A percentile compares a stretch with the other conserved stretches of the same genome.
phyloP scores from a whole-genome alignment of 2,113 vertebrate genomes.

The Tiliqua scincoides region DNA sequence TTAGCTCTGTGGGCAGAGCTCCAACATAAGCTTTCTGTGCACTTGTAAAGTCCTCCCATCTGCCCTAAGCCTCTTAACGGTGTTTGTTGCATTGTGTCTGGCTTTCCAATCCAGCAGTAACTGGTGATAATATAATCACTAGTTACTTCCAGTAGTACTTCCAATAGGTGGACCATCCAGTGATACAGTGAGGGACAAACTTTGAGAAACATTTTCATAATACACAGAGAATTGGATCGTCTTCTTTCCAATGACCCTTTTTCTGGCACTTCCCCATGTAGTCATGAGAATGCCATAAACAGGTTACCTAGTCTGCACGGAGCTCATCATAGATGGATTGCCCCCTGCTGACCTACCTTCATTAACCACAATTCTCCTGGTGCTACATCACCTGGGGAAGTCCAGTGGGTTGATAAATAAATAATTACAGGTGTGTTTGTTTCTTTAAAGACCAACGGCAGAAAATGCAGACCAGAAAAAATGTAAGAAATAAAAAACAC shows the following conservation, averaged over 20 bases:
- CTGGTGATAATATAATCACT: too few relatives aligned
- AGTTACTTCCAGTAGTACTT: too few relatives aligned
- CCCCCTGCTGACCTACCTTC: constrained; percentile 56
- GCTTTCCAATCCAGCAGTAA: too few relatives aligned
- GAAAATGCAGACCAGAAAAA: constrained; percentile 23
- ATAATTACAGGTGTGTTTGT: constrained; percentile 41
- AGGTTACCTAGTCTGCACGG: not conserved
- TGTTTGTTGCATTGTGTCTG: too few relatives aligned
- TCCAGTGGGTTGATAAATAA: constrained; percentile 54
- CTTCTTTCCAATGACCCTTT: constrained; percentile 11
- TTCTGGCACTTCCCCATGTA: not conserved
- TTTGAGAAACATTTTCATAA: too few relatives aligned
- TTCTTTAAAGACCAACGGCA: constrained; percentile 48
- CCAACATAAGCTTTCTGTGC: too few relatives aligned
- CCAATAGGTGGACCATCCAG: too few relatives aligned
- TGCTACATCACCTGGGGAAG: constrained; percentile 46
- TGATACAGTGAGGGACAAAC: too few relatives aligned
- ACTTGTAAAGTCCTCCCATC: too few relatives aligned
- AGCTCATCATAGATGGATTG: constrained; percentile 20
- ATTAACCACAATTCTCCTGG: constrained; percentile 52
- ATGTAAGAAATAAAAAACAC: constrained; percentile 3
- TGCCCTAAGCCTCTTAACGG: too few relatives aligned
- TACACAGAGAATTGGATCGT: not conserved
- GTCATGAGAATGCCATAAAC: constrained; percentile 35
- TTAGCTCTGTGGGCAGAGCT: too few relatives aligned